Conservation (phyloP, 2,797 vertebrate species). For the Poeciliopsis gracilis region DNA sequence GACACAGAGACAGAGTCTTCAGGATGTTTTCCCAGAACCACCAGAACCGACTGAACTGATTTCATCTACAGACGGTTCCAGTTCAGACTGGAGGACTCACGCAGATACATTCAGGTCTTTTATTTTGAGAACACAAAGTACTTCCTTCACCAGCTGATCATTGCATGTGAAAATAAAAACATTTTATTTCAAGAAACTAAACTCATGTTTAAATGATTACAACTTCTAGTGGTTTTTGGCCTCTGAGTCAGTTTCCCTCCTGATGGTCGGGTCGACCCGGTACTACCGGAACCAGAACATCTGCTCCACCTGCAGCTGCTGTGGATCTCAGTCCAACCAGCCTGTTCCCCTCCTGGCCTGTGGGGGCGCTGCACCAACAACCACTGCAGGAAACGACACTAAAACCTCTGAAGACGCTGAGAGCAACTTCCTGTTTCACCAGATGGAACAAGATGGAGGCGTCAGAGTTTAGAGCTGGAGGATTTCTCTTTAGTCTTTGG, state of each 20-base stretch:
- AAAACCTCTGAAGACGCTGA: too few relatives aligned
- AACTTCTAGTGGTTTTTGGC: neutral
- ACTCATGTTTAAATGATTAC: neutral
- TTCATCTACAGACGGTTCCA: neutral
- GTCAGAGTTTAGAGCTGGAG: too few relatives aligned
- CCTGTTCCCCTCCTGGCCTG: too few relatives aligned
- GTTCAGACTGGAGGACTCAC: neutral
- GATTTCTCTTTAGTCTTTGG: too few relatives aligned
- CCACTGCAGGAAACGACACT: too few relatives aligned
- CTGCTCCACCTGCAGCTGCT: neutral
- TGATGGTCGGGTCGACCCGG: too few relatives aligned
- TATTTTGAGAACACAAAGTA: neutral
- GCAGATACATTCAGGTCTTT: neutral
- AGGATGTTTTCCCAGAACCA: neutral
- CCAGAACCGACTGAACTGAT: neutral
- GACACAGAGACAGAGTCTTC: constrained; percentile 12
- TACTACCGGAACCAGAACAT: too few relatives aligned
- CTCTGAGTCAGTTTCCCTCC: neutral
- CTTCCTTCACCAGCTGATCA: neutral
- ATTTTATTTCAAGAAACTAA: neutral
- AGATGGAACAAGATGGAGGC: too few relatives aligned
- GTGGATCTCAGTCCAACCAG: neutral
- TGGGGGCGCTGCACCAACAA: too few relatives aligned
- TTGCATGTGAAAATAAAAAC: neutral
- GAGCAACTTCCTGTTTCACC: too few relatives aligned